phyloP scores from a whole-genome alignment of 2,113 vertebrate species.

The Thamnophis sirtalis region DNA sequence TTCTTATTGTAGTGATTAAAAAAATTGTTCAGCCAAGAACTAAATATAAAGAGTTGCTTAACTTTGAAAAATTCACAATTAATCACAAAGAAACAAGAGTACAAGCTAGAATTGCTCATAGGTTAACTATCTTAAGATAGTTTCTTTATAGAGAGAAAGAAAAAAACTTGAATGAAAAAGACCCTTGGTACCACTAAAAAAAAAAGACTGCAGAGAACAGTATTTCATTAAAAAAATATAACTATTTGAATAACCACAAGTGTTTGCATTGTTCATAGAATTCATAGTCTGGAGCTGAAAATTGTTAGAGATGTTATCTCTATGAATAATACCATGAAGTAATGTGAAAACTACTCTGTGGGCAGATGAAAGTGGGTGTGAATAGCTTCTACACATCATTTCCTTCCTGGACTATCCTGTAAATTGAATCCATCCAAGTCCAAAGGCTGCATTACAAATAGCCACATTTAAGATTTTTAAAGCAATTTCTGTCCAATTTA shows the following conservation, averaged over 20 bases:
- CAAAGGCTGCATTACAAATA: background rate
- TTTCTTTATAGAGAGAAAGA: background rate
- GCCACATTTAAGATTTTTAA: constrained; percentile 1
- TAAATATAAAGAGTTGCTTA: background rate
- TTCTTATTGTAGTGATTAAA: background rate
- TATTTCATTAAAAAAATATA: constrained; percentile 5
- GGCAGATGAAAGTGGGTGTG: constrained; percentile 10
- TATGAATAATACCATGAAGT: constrained; percentile 16
- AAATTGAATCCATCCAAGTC: constrained; percentile 6
- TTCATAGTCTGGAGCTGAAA: constrained; percentile 21
- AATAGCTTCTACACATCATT: constrained; percentile 13
- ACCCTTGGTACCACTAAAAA: background rate
- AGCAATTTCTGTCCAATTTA: background rate
- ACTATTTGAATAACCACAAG: constrained; percentile 16
- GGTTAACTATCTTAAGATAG: background rate
- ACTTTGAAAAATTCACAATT: background rate
- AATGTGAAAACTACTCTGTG: constrained; percentile 13
- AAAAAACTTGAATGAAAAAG: background rate
- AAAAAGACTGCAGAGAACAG: background rate
- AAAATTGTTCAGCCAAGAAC: background rate
- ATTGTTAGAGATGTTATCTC: constrained; percentile 16
- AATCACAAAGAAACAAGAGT: background rate
- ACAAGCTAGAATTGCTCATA: background rate
- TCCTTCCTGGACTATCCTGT: constrained; percentile 10
- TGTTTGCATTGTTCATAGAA: constrained; percentile 17